Percentiles rank a stretch among this genome's conserved stretches.
Conservation (phyloP, 2,797 vertebrate species). For the Neopelma chrysocephalum region DNA sequence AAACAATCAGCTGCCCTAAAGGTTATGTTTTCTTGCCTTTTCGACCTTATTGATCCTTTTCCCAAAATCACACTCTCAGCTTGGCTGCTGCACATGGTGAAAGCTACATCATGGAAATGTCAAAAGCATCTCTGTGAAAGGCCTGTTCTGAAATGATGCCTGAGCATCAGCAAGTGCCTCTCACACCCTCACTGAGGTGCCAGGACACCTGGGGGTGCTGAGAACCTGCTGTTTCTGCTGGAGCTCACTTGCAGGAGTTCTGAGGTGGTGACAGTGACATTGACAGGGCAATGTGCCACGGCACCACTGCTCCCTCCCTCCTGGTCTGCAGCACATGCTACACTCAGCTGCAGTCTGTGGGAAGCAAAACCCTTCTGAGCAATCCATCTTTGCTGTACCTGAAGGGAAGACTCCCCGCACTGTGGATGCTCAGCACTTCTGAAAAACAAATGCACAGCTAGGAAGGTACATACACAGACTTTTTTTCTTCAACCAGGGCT, state of each 20-base stretch:
- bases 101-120: not conserved
- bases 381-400: not conserved
- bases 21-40: not conserved
- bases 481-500: not conserved
- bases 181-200: accelerated
- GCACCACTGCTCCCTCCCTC: not conserved
- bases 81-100: not conserved
- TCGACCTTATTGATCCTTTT: not conserved
- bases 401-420: not conserved
- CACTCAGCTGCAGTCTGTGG: accelerated
- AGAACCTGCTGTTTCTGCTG: not conserved
- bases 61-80: not conserved
- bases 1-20: not conserved
- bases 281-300: accelerated
- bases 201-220: not conserved
- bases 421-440: not conserved
- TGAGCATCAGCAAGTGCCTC: accelerated
- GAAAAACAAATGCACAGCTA: not conserved
- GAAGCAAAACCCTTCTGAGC: not conserved
- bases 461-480: not conserved
- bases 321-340: not conserved
- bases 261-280: not conserved
- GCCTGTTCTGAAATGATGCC: not conserved
- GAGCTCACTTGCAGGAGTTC: not conserved
- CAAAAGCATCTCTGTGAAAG: not conserved